A percentile compares a stretch with the other conserved stretches of the same genome.
Evolutionary conservation across 2,113 vertebrate species (phyloP).

Genomic region (Mellivora capensis): DNA sequence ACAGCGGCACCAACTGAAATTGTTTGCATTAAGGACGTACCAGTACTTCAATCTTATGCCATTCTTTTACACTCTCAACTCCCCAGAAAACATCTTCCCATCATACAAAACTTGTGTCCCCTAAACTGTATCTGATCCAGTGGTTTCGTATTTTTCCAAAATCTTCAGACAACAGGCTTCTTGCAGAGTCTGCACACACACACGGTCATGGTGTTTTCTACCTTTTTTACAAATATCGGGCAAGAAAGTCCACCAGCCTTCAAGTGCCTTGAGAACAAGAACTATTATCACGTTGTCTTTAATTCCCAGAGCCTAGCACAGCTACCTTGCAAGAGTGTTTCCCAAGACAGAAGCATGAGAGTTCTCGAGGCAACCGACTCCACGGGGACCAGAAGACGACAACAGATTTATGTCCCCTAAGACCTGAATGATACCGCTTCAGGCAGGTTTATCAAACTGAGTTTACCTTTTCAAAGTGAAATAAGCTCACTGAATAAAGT

Average conservation of each 20-base stretch:
- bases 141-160: conserved; percentile 22
- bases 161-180: neutral
- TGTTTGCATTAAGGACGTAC: neutral
- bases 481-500: neutral
- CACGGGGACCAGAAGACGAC: neutral
- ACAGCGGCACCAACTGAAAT: neutral
- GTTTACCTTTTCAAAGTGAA: neutral
- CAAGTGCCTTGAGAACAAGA: neutral
- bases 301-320: neutral
- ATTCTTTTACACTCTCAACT: neutral
- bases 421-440: neutral
- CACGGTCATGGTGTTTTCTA: neutral
- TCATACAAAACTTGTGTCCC: neutral
- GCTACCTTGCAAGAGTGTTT: neutral
- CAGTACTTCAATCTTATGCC: neutral
- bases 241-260: neutral
- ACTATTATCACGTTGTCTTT: neutral
- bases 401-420: conserved; percentile 18
- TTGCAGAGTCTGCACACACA: neutral
- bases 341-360: neutral
- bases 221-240: neutral
- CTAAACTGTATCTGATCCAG: neutral
- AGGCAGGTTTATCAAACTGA: neutral
- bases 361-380: conserved; percentile 30
- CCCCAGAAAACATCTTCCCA: neutral